Base-by-base conservation (phyloP, 2,113 vertebrate genomes). In the Platysternon megacephalum region DNA sequence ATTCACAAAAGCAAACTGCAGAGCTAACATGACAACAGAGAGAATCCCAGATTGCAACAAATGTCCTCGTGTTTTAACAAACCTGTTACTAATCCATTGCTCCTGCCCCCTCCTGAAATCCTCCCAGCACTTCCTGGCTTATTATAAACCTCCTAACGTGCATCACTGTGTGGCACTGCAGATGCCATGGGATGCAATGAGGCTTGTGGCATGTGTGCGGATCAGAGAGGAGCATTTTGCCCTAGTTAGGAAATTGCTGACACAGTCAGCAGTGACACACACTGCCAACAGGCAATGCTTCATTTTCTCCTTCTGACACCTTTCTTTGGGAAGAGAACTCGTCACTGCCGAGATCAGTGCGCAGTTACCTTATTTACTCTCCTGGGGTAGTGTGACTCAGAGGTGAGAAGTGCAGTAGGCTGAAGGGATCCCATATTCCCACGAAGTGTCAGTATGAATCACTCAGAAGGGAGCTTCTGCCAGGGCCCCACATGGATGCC, bases 401-500 rank as follows among this genome's bases (percentile, higher is more conserved):
- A 97, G 97, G 95, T 97, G 96, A 97, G 95, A 96, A 97, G 95
- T 97, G 95, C 95, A 95, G 93, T 86, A 44, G 95, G 95, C 44
- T 94, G 94, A 88, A 97, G 96, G 58, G 95, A 97, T 94, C 95
- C 95, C 28, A 3, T 49, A 88, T 95, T 95, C 89, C 95, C 94
- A 94, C 79, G 85, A 85, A 94, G 94, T 84, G 89, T 0, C 46
- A 96, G 93, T 0, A 32, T 97, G 97, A 98, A 85, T 98, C 97
- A 98, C 94, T 79, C 91, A 24, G 78, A 26, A 3, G 96, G 95
- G 94, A 96, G 96, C 96, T 96, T 93, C 97, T 96, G 94, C 91
- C 96, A 95, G 91, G 97, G 95, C 96, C 97, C 89, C 94, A 96
- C 95, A 95, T 94, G 96, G 94, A 84, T 42, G 87, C 96, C 97